phyloP scores from a whole-genome alignment of 2,888 invertebrate genomes.

The Parnassius mnemosyne region DNA sequence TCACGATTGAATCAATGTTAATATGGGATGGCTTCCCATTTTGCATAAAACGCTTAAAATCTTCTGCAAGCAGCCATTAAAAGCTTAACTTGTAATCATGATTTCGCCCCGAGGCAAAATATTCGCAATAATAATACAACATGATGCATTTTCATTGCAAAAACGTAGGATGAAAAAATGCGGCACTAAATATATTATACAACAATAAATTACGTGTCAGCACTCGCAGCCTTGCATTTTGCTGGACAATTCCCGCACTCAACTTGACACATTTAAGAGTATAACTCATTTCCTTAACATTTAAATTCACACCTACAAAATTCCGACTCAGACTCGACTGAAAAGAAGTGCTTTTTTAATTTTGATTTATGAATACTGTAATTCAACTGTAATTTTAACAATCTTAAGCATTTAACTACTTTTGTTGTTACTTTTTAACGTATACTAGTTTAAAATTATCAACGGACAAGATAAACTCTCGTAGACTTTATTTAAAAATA shows the following conservation, averaged over 20 bases:
- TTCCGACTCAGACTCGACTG: constrained; percentile 14
- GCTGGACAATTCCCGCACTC: constrained; percentile 25
- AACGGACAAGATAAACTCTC: no score
- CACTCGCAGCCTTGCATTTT: constrained; percentile 24
- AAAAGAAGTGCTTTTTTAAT: constrained; percentile 17
- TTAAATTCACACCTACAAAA: constrained; percentile 25
- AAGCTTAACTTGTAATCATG: constrained; percentile 23
- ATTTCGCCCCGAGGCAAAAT: constrained; percentile 18
- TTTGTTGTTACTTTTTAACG: constrained; percentile 1
- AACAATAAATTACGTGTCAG: constrained; percentile 27
- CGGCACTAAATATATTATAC: constrained; percentile 24
- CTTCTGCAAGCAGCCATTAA: constrained; percentile 20
- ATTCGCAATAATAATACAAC: constrained; percentile 21
- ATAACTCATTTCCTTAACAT: constrained; percentile 27
- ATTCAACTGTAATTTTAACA: not conserved
- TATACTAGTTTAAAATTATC: no score
- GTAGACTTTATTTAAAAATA: no score
- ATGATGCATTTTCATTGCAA: constrained; percentile 24
- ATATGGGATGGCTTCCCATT: constrained; percentile 2
- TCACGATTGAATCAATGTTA: not conserved
- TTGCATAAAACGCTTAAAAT: constrained; percentile 21
- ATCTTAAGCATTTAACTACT: not conserved
- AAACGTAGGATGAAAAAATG: constrained; percentile 21
- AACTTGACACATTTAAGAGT: constrained; percentile 28
- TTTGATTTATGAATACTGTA: constrained; percentile 17